phyloP scores from a whole-genome alignment of 1,140 invertebrate genomes.

The Drosophila ficusphila region DNA sequence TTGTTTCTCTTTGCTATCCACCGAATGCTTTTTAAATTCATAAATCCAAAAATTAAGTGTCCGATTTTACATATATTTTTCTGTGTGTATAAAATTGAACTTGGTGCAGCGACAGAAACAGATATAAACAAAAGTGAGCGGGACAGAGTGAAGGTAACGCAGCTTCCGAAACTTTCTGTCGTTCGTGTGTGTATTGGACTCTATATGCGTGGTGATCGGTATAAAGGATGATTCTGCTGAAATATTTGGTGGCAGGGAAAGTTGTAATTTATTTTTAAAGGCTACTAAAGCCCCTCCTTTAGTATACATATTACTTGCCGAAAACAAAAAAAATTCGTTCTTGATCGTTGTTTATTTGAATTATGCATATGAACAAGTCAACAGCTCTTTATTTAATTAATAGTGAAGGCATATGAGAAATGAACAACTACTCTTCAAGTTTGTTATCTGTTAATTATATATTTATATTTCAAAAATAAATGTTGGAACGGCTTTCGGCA shows the following conservation, averaged over 20 bases:
- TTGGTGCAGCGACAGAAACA: neutral
- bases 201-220: conserved; percentile 4
- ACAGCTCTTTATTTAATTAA: too few species aligned
- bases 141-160: conserved; percentile 2
- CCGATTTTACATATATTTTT: too few species aligned
- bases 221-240: conserved; percentile 28
- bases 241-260: conserved; percentile 47
- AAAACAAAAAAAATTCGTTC: neutral
- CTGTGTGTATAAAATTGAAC: conserved; percentile 8
- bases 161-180: conserved; percentile 20
- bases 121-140: neutral
- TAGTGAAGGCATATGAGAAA: too few species aligned
- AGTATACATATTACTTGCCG: neutral
- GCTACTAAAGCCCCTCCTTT: neutral
- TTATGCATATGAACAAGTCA: too few species aligned
- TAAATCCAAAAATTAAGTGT: too few species aligned
- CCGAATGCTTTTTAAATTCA: too few species aligned
- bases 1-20: too few species aligned
- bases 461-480: too few species aligned
- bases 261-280: conserved; percentile 34
- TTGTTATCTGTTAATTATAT: too few species aligned
- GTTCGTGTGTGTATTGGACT: neutral
- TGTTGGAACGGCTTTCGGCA: too few species aligned
- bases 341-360: too few species aligned
- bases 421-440: too few species aligned